These are phyloP conservation scores for Polyommatus iphigenia DNA, from an alignment of 2,888 invertebrate genomes.

Conservation along the genomic window DNA sequence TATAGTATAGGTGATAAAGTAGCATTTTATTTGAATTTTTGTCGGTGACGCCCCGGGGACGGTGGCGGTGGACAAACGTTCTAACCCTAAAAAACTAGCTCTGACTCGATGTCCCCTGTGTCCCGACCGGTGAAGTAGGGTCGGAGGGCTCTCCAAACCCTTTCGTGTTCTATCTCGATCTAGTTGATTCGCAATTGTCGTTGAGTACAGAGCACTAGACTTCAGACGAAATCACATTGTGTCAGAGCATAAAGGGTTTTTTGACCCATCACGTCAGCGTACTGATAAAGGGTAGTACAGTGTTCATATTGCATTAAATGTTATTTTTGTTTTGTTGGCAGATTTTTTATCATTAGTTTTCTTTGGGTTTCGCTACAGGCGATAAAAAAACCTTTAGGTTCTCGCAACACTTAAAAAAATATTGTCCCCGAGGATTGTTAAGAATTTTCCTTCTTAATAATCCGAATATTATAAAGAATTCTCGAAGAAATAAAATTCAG, in stretches of 20 bases:
- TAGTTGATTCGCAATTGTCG: background rate
- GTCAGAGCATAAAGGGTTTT: background rate
- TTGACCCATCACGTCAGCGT: background rate
- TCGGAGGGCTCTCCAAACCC: background rate
- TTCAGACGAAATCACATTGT: background rate
- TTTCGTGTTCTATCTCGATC: constrained; percentile 14
- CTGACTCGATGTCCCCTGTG: background rate
- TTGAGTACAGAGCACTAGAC: background rate
- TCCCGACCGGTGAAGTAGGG: background rate
- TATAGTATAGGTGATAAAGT: too few relatives aligned
- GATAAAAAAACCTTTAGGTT: background rate
- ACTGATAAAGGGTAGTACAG: background rate
- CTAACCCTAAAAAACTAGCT: background rate
- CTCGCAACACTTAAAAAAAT: background rate
- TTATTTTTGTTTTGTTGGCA: too few relatives aligned
- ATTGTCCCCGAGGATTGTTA: background rate
- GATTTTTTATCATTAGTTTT: too few relatives aligned
- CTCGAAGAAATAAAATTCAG: background rate
- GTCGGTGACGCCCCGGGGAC: too few relatives aligned
- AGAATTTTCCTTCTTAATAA: background rate
- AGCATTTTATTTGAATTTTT: too few relatives aligned
- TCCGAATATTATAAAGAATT: background rate
- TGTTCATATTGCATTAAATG: too few relatives aligned
- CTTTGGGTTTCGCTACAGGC: too few relatives aligned
- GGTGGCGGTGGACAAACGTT: background rate